Evolutionary conservation across 2,888 invertebrate species (phyloP), one percentile per base, ranked within the genome.

Genomic region (Pterostichus madidus): DNA sequence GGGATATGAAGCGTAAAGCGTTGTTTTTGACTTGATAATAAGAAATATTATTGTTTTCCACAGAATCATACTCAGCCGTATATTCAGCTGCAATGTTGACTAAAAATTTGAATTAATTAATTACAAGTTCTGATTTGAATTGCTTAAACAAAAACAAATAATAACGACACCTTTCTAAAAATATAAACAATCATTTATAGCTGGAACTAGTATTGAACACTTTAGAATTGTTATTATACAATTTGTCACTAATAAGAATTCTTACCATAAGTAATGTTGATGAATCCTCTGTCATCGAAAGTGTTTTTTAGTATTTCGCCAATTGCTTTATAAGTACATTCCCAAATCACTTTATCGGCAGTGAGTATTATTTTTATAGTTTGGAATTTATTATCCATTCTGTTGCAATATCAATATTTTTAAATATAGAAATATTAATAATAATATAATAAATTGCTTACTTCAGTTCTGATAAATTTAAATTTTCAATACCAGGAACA

Each of bases 251-350:
- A n/a, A n/a, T n/a, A n/a, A n/a, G n/a, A 59, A 10, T 59, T 13
- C 31, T 59, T 59, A 59, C 59, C 5, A 15, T 13, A 59, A 2
- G 59, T 59, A 13, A 59, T 17, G 11, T 59, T 17, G 10, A 31
- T 15, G 13, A 59, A 59, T 24, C 59, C 59, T 2, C n/a, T 59
- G 17, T 59, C 24, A 59, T 59, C 59, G 13, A 59, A 17, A 24
- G 17, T 59, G 5, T 59, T 59, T 6, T 59, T 17, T 10, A 13
- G 10, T 3, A 59, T 1, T 17, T 24, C 10, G 2, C 59, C 59
- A 10, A 6, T 59, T 59, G 59, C 59, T 17, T 59, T 31, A 59
- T 59, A 59, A 59, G 11, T 59, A 8, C 59, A 17, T 59, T 15
- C 6, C 59, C 59, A 59, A 1, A 49, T 13, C 2, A 10, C 8